Base-by-base conservation (phyloP, 2,113 vertebrate genomes). In the Progne subis region DNA sequence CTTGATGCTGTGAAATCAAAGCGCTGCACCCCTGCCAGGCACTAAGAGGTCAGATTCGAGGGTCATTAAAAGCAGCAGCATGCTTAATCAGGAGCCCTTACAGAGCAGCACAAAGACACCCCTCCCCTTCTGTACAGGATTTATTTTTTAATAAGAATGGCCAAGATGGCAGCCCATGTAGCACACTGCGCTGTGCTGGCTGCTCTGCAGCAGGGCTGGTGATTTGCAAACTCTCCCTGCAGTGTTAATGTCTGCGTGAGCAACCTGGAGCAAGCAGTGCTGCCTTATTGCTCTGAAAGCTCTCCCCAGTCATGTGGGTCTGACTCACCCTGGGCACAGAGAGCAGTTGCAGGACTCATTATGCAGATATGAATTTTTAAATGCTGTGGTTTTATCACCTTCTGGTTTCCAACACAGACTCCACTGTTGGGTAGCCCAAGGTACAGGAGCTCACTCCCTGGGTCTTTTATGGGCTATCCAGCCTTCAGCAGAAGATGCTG, bases 351-450 rank as follows among this genome's bases (percentile, higher is more conserved):
- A 85, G 55, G 32, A 37, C 23, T 88, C 65, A 46, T 70, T 87
- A 79, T 34, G 26, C 6, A 56, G 67, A 59, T 70, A 92, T 14
- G 59, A 92, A 92, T 94, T 94, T 95, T 94, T 92, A 94, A 95
- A 89, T 43, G 37, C 24, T 65, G 18, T 55, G 31, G 6, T 53
- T 92, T 92, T 76, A 94, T 92, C 94, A 31, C 47, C 34, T 90
- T 90, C 71, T 92, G 46, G 16, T 90, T 91, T 92, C 41, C 63
- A 41, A 28, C 11, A 26, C 25, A 31, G 31, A 18, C 11, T 53
- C 7, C 25, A 29, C 7, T 34, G 21, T 0, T 47, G 63, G 12
- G 26, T 18, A 81, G 63, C 21, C 14, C 34, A 83, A 52, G 21
- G 34, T 44, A 47, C 16, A 55, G 46, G 55, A 88, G 14, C 43